Evolutionary conservation across 2,888 invertebrate genomes (phyloP), one percentile per base, ranked within the genome.

Genomic region (Gibbula magus): DNA sequence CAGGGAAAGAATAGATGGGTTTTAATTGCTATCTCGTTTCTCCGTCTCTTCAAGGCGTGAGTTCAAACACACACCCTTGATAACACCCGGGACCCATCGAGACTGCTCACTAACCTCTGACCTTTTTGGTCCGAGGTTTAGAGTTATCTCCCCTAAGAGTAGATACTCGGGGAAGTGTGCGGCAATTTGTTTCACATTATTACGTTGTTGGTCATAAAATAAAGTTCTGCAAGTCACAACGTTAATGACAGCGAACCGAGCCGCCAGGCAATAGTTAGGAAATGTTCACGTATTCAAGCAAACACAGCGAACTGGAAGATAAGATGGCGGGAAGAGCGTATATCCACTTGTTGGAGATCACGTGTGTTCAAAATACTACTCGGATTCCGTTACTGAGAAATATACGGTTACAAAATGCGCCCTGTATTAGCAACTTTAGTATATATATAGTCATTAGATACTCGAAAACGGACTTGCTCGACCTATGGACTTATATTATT

Each of bases 1-100:
- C 53, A 32, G 29, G 75, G 54, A 53, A 53, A 53, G 54, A 75
- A 75, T 35, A 32, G 75, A 52, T 35, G 35, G 32, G n/a, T 75
- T 67, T 53, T 75, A 75, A 75, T 75, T 75, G 75, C 75, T 29
- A 32, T 54, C 75, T 75, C 75, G n/a, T 54, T 29, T 75, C 32
- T 5, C 52, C 18, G 35, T 29, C 53, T 53, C 29, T 54, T 53
- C 10, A 52, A 25, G 75, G 32, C 29, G 53, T 29, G 20, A 53
- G 52, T 75, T 53, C 53, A 32, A 67, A 73, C 32, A 75, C 75
- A 75, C 75, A 53, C 54, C 35, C 75, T 32, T 35, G 75, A 52
- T 75, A 75, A n/a, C 39, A 25, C 16, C 7, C 3, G 5, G 1
- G 25, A 18, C 54, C 25, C 18, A 39, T 25, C 25, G 18, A 75